Evolutionary conservation across 2,888 invertebrate genomes (phyloP), one percentile per base, ranked within the genome.

Genomic region (Limenitis camilla): DNA sequence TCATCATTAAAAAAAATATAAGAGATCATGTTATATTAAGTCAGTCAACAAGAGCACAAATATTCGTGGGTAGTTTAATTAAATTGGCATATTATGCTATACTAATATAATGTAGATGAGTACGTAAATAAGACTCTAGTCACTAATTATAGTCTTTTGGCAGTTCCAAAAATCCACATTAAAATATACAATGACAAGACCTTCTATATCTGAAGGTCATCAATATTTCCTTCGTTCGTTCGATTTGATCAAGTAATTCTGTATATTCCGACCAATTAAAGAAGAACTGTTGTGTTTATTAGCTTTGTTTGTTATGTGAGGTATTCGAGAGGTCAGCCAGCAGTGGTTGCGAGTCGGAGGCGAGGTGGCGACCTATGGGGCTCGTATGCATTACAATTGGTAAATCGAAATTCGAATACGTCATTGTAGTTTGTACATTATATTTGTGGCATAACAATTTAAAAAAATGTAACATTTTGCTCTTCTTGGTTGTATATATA

Each of bases 351-450:
- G 53, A 60, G 67, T 67, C 59, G 64, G 63, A 65, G 65, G 58
- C 65, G 74, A 78, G 76, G 77, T 75, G 74, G 65, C 70, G 81
- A 82, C 80, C 78, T 65, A 69, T 52, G 72, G 67, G 67, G 69
- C 72, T 71, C 74, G 80, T 76, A 81, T 83, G 72, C 70, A 81
- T 85, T 84, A 83, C 77, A 85, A 85, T 86, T 79, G 71, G 71
- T 82, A 83, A 85, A n/a, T n/a, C n/a, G n/a, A n/a, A n/a, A n/a
- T 85, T 76, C 63, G 64, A 62, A 69, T 60, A 70, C 76, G 76
- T 76, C 77, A 78, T 66, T 68, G 61, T 38, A 59, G 48, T 59
- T 47, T 52, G 52, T 59, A 55, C 55, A 49, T 56, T 38, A 62
- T 62, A 60, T 61, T 43, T 44, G 51, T 53, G 28, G 10, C 29